A percentile compares a stretch with the other conserved stretches of the same genome.
phyloP scores from a whole-genome alignment of 92 coral and sea anemone genomes.

The Actinostola sp. region DNA sequence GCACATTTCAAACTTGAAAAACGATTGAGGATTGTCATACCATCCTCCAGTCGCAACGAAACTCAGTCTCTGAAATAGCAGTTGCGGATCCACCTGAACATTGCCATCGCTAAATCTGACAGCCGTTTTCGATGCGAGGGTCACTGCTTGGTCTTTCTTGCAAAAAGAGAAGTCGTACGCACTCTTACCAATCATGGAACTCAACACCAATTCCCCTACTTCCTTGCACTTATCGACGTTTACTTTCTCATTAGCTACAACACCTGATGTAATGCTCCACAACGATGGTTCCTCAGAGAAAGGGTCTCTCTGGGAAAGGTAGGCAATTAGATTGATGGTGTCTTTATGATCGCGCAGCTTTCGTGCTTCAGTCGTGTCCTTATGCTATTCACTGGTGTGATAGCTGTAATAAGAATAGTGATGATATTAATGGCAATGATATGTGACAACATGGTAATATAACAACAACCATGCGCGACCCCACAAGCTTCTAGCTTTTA shows the following conservation, averaged over 20 bases:
- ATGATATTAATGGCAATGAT: not conserved
- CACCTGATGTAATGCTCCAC: constrained; percentile 41
- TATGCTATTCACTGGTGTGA: constrained; percentile 26
- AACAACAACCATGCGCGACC: not conserved
- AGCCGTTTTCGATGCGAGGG: constrained; percentile 53
- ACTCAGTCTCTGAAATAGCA: constrained; percentile 59
- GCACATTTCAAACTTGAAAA: constrained; percentile 47
- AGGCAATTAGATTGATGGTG: not conserved
- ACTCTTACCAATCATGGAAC: constrained; percentile 30
- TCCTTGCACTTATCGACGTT: constrained; percentile 40
- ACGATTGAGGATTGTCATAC: constrained; percentile 27
- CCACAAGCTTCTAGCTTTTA: too few relatives aligned
- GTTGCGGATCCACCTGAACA: constrained; percentile 57
- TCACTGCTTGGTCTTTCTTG: constrained; percentile 44
- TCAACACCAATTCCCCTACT: constrained; percentile 24
- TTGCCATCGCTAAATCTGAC: constrained; percentile 48
- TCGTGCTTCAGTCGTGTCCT: constrained; percentile 15
- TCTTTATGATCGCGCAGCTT: constrained; percentile 18
- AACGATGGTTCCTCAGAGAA: constrained; percentile 21
- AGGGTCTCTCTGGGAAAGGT: constrained; percentile 20
- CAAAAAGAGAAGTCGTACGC: constrained; percentile 28
- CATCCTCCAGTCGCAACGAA: constrained; percentile 43
- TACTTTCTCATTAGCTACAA: constrained; percentile 33
- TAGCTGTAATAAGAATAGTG: not conserved
- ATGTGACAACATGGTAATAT: too few relatives aligned